Evolutionary conservation across 2,888 invertebrate genomes (phyloP).

Genomic region (Eupithecia subfuscata): DNA sequence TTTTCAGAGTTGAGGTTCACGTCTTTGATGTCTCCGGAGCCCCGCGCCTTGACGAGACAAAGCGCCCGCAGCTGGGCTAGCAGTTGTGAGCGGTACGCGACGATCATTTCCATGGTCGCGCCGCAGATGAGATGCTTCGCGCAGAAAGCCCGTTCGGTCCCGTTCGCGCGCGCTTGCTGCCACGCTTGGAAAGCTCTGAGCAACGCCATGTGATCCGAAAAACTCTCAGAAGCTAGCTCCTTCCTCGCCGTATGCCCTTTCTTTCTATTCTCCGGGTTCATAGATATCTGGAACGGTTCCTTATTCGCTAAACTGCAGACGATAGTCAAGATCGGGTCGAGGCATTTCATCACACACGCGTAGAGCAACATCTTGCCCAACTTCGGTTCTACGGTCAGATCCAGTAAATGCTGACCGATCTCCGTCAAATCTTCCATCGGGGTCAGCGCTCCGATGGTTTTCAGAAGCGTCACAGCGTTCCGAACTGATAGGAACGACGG

Average conservation of each 20-base stretch:
- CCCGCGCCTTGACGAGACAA: constrained; percentile 87
- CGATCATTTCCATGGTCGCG: constrained; percentile 95
- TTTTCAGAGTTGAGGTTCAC: constrained; percentile 93
- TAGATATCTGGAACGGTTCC: constrained; percentile 91
- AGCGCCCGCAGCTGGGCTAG: constrained; percentile 91
- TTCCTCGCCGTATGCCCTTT: constrained; percentile 86
- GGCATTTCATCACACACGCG: constrained; percentile 94
- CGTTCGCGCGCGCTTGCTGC: constrained; percentile 85
- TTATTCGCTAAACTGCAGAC: constrained; percentile 92
- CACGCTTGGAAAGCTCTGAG: constrained; percentile 91
- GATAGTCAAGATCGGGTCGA: constrained; percentile 96
- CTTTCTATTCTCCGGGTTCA: constrained; percentile 87
- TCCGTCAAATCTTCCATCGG: constrained; percentile 94
- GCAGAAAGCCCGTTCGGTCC: constrained; percentile 89
- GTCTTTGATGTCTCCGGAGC: constrained; percentile 80
- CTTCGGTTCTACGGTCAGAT: constrained; percentile 95
- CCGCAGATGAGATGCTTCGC: constrained; percentile 90
- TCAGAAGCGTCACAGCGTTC: constrained; percentile 87
- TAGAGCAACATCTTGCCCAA: constrained; percentile 96
- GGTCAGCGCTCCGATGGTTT: constrained; percentile 94
- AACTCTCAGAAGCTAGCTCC: constrained; percentile 89
- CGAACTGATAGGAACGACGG: constrained; percentile 91
- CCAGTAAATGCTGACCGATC: constrained; percentile 94
- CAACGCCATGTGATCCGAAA: constrained; percentile 95
- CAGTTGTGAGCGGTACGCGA: constrained; percentile 92